phyloP scores from a whole-genome alignment of 2,113 vertebrate genomes.

The Melospiza melodia region DNA sequence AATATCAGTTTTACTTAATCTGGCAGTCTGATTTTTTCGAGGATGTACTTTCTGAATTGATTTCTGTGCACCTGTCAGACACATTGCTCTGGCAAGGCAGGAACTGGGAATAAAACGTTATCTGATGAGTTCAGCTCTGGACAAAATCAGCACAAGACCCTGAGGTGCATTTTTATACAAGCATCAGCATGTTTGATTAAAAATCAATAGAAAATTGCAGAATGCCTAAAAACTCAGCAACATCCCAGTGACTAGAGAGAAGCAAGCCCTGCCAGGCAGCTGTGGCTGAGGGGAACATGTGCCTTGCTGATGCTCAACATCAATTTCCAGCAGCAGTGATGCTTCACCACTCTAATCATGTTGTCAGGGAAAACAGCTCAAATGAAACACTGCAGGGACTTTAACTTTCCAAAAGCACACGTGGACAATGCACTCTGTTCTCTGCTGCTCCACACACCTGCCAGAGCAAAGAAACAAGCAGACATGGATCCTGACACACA shows the following conservation, averaged over 20 bases:
- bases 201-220: slow-evolving; percentile 21
- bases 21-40: not conserved
- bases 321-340: not conserved
- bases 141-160: not conserved
- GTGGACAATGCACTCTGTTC: rapidly evolving
- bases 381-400: not conserved
- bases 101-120: not conserved
- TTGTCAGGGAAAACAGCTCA: not conserved
- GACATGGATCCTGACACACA: rapidly evolving
- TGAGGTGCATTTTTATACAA: not conserved
- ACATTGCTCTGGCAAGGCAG: not conserved
- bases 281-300: rapidly evolving
- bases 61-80: not conserved
- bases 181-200: not conserved
- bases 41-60: not conserved
- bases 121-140: not conserved
- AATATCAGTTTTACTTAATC: not conserved
- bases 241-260: not conserved
- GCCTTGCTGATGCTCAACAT: not conserved
- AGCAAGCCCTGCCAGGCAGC: not conserved
- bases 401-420: not conserved
- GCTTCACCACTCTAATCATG: not conserved
- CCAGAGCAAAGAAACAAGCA: not conserved
- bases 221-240: not conserved
- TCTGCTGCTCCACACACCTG: not conserved